These are phyloP conservation scores for Odontesthes bonariensis DNA, from an alignment of 2,113 vertebrate genomes.

Conservation along the genomic window DNA sequence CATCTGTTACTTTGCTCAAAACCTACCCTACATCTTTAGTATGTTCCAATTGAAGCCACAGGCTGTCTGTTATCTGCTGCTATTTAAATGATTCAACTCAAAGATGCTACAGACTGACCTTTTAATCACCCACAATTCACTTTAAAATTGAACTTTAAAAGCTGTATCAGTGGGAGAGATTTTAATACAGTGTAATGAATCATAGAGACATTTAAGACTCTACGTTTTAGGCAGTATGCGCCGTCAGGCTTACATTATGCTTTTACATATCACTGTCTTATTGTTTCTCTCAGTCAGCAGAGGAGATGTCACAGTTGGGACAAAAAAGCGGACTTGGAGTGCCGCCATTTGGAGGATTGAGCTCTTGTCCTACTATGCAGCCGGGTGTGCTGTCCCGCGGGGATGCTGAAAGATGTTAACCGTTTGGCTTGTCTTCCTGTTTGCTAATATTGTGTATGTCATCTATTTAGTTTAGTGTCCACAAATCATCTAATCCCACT, in stretches of 20 bases:
- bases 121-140: conserved; percentile 67
- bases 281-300: conserved; percentile 16
- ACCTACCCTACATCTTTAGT: conserved; percentile 33
- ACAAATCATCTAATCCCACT: conserved; percentile 64
- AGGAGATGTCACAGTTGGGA: conserved; percentile 28
- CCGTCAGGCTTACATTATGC: conserved; percentile 32
- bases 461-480: conserved; percentile 59
- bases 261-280: conserved; percentile 35
- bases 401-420: conserved; percentile 45
- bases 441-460: conserved; percentile 56
- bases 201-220: conserved; percentile 39
- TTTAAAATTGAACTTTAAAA: conserved; percentile 77
- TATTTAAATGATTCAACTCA: conserved; percentile 70
- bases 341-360: conserved; percentile 56
- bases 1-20: neutral
- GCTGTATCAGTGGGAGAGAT: conserved; percentile 74
- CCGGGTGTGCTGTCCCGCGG: conserved; percentile 22
- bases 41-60: conserved; percentile 51
- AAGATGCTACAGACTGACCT: conserved; percentile 69
- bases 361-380: conserved; percentile 28
- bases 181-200: conserved; percentile 67
- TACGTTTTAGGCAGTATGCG: conserved; percentile 14
- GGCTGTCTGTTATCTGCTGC: conserved; percentile 51
- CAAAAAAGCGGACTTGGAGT: conserved; percentile 41
- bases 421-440: conserved; percentile 46